These are phyloP conservation scores for Pycnonotus jocosus DNA, from an alignment of 2,113 vertebrate species.

Conservation along the genomic window DNA sequence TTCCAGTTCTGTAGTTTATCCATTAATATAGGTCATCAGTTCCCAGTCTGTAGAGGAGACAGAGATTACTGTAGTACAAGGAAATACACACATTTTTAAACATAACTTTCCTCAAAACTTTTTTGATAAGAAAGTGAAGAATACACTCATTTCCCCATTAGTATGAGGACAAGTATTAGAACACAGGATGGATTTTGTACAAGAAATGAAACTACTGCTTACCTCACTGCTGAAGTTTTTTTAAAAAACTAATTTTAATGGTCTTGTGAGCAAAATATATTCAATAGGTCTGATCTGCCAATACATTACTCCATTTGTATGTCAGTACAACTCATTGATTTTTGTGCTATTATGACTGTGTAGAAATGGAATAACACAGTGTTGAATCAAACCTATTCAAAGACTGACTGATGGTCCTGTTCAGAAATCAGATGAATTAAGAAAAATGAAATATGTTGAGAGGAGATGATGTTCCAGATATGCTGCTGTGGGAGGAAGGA, in stretches of 20 bases:
- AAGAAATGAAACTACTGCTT: background rate
- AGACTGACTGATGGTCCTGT: background rate
- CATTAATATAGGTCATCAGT: background rate
- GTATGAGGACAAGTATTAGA: background rate
- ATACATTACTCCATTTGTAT: background rate
- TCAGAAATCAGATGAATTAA: conserved; percentile 34
- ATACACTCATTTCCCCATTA: background rate
- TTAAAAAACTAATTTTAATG: background rate
- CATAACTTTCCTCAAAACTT: background rate
- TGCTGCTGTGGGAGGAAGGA: conserved; percentile 6
- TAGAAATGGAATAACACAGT: conserved; percentile 22
- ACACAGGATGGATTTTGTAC: background rate
- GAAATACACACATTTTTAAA: background rate
- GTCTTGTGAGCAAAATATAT: background rate
- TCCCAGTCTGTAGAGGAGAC: background rate
- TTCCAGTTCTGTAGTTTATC: background rate
- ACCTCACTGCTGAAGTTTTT: background rate
- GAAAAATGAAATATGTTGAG: conserved; percentile 23
- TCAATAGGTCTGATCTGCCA: background rate
- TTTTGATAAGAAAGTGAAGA: background rate
- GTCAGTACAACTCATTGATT: conserved; percentile 31
- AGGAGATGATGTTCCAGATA: conserved; percentile 22
- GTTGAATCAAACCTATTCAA: background rate
- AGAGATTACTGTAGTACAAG: background rate
- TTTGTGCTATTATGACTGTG: background rate